Percentiles rank a stretch among this genome's conserved stretches.
Evolutionary conservation across 1,140 invertebrate species (phyloP).

Genomic region (Odontomachus brunneus): DNA sequence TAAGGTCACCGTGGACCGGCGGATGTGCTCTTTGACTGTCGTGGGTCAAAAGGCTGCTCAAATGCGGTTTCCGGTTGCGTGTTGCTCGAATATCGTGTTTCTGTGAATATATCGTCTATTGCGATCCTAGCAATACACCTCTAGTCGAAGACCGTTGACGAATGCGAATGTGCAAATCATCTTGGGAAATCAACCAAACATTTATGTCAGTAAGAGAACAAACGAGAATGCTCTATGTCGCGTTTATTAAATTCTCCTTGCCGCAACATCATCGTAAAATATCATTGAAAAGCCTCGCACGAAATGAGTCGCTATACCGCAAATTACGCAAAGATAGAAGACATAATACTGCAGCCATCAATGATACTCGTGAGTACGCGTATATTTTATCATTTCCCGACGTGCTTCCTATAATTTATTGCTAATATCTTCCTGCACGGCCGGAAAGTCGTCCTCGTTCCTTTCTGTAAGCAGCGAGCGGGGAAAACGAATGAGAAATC

Average conservation of each 20-base stretch:
- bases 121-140: not conserved
- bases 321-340: slow-evolving; percentile 45
- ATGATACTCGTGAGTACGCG: slow-evolving; percentile 38
- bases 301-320: not conserved
- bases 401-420: slow-evolving; percentile 63
- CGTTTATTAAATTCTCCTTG: not conserved
- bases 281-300: not conserved
- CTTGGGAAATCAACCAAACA: not conserved
- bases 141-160: not conserved
- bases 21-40: slow-evolving; percentile 38
- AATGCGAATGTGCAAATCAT: slow-evolving; percentile 3
- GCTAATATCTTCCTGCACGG: slow-evolving; percentile 62
- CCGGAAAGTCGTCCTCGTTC: slow-evolving; percentile 13
- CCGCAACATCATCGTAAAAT: not conserved
- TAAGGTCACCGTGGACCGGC: slow-evolving; percentile 4
- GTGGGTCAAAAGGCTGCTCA: slow-evolving; percentile 33
- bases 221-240: not conserved
- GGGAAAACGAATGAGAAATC: slow-evolving; percentile 45
- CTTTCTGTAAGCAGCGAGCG: slow-evolving; percentile 29
- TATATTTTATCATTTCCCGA: slow-evolving; percentile 70
- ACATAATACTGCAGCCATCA: slow-evolving; percentile 46
- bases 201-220: not conserved
- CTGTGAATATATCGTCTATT: not conserved
- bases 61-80: slow-evolving; percentile 2
- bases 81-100: slow-evolving; percentile 14